Conservation (phyloP, 2,113 vertebrate genomes). For the Antigone vipio region DNA sequence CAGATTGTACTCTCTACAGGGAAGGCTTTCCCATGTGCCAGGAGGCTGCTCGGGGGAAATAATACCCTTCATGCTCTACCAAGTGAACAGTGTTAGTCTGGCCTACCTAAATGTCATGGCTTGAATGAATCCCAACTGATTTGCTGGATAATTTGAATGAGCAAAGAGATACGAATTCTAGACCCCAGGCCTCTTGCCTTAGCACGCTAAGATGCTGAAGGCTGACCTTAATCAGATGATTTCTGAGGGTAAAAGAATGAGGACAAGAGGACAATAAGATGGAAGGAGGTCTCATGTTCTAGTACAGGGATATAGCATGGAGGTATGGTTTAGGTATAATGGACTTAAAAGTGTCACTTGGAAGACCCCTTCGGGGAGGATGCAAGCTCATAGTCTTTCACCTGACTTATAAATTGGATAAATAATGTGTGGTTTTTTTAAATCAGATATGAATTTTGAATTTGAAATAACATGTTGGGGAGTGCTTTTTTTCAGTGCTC, state of each 20-base stretch:
- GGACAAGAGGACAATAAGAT: background rate
- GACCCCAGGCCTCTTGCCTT: background rate
- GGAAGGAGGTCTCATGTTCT: background rate
- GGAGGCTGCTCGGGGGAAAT: accelerated
- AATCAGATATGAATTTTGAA: background rate
- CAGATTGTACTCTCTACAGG: background rate
- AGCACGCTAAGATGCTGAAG: background rate
- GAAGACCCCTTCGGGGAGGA: background rate
- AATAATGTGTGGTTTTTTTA: background rate
- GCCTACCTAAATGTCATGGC: background rate
- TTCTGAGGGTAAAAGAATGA: background rate
- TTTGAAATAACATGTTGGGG: background rate
- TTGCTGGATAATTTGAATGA: background rate
- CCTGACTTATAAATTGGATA: background rate
- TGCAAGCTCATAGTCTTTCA: background rate
- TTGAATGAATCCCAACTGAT: background rate
- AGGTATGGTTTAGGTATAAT: background rate
- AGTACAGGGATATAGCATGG: background rate
- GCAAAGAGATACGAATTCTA: background rate
- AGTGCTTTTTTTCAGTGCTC: background rate
- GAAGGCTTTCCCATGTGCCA: background rate
- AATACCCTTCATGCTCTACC: background rate
- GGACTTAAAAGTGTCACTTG: background rate
- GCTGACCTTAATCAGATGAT: background rate
- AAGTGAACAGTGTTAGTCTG: background rate